Conservation (phyloP, 2,888 invertebrate species). For the Agriotes lineatus region DNA sequence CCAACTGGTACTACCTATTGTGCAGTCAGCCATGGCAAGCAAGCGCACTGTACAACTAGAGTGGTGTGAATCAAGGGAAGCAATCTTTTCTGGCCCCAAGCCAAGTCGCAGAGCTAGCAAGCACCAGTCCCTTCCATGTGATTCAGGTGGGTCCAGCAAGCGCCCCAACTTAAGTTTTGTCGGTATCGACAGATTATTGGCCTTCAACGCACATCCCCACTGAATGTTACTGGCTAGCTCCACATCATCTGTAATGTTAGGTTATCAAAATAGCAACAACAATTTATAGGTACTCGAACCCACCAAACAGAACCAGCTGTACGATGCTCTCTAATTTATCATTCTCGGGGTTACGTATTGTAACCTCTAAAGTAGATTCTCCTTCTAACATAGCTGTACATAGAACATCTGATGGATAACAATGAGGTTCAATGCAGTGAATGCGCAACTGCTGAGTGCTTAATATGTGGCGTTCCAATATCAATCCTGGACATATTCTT, state of each 20-base stretch:
- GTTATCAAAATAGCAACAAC: background rate
- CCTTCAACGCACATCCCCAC: conserved; percentile 71
- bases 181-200: conserved; percentile 72
- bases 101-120: conserved; percentile 79
- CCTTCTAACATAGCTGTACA: conserved; percentile 63
- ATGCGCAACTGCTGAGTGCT: conserved; percentile 71
- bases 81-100: conserved; percentile 63
- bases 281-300: conserved; percentile 26
- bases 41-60: conserved; percentile 64
- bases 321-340: conserved; percentile 70
- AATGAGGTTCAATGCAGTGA: conserved; percentile 62
- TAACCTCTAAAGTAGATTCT: conserved; percentile 64
- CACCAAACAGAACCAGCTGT: conserved; percentile 72
- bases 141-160: conserved; percentile 79
- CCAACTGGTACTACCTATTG: conserved; percentile 64
- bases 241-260: conserved; percentile 55
- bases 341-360: conserved; percentile 66
- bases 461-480: conserved; percentile 75
- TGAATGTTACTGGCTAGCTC: conserved; percentile 61
- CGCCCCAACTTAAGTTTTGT: conserved; percentile 74
- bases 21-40: conserved; percentile 62
- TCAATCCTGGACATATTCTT: conserved; percentile 76
- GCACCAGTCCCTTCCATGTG: conserved; percentile 82
- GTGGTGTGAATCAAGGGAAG: conserved; percentile 63
- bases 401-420: conserved; percentile 63